phyloP scores from a whole-genome alignment of 2,797 vertebrate species.

The Onychomys arenicola region DNA sequence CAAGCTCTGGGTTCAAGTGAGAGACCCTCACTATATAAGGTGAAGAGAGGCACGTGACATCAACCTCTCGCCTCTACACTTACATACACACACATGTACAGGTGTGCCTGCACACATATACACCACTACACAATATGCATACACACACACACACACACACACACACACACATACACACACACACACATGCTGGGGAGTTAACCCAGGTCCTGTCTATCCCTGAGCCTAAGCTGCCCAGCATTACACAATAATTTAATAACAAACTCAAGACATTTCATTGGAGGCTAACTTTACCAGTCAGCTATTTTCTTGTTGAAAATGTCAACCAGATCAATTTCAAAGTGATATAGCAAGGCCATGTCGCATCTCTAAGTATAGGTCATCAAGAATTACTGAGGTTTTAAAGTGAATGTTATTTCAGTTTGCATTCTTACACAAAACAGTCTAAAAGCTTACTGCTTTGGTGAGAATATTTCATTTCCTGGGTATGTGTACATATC shows the following conservation, averaged over 20 bases:
- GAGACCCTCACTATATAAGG: not conserved
- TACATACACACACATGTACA: not conserved
- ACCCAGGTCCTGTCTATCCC: not conserved
- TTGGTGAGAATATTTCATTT: conserved; percentile 56
- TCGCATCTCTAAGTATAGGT: conserved; percentile 7
- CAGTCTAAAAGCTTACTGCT: conserved; percentile 20
- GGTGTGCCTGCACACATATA: not conserved
- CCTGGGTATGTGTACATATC: conserved; percentile 27
- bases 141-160: not conserved
- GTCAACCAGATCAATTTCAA: conserved; percentile 18
- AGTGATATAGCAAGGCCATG: conserved; percentile 12
- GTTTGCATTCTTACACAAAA: conserved; percentile 50
- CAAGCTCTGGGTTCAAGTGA: not conserved
- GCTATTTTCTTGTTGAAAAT: conserved; percentile 35
- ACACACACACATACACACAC: not conserved
- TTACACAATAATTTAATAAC: conserved; percentile 17
- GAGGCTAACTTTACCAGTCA: conserved; percentile 48
- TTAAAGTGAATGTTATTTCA: conserved; percentile 48
- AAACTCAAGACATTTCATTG: conserved; percentile 34
- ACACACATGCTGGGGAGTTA: not conserved
- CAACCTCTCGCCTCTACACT: not conserved
- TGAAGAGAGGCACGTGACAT: not conserved
- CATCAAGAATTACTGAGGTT: conserved; percentile 50
- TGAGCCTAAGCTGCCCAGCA: not conserved
- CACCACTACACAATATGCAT: not conserved